A percentile compares a stretch with the other conserved stretches of the same genome.
Conservation (phyloP, 2,888 invertebrate genomes). For the Plebejus argus region DNA sequence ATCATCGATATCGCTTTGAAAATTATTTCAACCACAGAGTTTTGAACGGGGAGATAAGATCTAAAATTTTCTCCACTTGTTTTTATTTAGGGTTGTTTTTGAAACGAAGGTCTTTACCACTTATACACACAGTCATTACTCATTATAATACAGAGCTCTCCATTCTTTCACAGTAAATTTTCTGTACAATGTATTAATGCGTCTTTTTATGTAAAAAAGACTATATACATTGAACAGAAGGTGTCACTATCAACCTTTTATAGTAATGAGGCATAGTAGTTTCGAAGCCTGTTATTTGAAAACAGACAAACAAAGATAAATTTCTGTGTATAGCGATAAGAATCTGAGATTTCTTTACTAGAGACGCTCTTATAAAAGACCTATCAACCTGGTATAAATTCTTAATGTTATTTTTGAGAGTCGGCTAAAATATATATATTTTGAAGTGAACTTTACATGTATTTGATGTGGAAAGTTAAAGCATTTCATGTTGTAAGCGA, state of each 20-base stretch:
- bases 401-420: not conserved
- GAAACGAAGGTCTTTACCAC: not conserved
- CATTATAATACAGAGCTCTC: too few species aligned
- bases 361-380: not conserved
- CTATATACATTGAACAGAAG: too few species aligned
- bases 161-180: too few species aligned
- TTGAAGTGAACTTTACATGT: not conserved
- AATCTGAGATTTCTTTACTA: not conserved
- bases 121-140: too few species aligned
- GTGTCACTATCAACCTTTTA: too few species aligned
- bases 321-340: too few species aligned
- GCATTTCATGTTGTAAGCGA: constrained; percentile 41
- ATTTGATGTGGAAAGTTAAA: constrained; percentile 6
- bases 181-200: too few species aligned
- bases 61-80: not conserved
- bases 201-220: too few species aligned
- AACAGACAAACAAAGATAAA: too few species aligned
- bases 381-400: not conserved
- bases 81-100: not conserved
- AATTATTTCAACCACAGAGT: constrained; percentile 14
- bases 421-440: not conserved
- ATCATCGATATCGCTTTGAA: constrained; percentile 27
- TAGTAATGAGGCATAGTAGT: too few species aligned
- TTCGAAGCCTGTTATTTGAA: too few species aligned
- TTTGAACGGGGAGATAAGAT: not conserved